Evolutionary conservation across 2,888 invertebrate species (phyloP).

Genomic region (Papilio elwesi): DNA sequence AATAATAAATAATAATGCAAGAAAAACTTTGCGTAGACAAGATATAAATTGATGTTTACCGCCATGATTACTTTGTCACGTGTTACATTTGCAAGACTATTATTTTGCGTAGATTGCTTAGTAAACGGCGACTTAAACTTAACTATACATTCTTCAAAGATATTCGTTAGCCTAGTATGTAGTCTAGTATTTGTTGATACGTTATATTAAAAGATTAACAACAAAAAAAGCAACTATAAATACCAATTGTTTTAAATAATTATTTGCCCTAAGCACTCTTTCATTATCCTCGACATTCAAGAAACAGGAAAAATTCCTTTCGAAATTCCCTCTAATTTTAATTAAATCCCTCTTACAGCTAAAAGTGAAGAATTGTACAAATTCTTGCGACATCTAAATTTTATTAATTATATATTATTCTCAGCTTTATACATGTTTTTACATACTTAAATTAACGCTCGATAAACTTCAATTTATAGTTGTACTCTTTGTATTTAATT

Average conservation of each 20-base stretch:
- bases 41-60: slow-evolving; percentile 2
- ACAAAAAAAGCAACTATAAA: neutral
- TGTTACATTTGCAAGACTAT: neutral
- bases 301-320: slow-evolving; percentile 17
- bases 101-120: neutral
- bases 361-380: slow-evolving; percentile 4
- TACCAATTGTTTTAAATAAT: slow-evolving; percentile 10
- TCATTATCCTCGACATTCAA: slow-evolving; percentile 10
- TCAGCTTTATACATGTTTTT: neutral
- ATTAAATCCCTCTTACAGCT: slow-evolving; percentile 16
- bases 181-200: neutral
- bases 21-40: neutral
- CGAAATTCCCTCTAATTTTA: slow-evolving; percentile 15
- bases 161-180: too few relatives aligned
- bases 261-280: slow-evolving; percentile 1
- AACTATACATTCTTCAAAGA: neutral
- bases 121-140: neutral
- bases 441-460: too few relatives aligned
- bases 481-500: neutral
- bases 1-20: neutral
- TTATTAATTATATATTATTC: slow-evolving; percentile 15
- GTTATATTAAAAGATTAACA: neutral
- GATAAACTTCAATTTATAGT: too few relatives aligned
- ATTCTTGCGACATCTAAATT: slow-evolving; percentile 4
- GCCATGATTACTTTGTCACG: neutral